phyloP scores from a whole-genome alignment of 2,113 vertebrate genomes.

The Saguinus imperator region DNA sequence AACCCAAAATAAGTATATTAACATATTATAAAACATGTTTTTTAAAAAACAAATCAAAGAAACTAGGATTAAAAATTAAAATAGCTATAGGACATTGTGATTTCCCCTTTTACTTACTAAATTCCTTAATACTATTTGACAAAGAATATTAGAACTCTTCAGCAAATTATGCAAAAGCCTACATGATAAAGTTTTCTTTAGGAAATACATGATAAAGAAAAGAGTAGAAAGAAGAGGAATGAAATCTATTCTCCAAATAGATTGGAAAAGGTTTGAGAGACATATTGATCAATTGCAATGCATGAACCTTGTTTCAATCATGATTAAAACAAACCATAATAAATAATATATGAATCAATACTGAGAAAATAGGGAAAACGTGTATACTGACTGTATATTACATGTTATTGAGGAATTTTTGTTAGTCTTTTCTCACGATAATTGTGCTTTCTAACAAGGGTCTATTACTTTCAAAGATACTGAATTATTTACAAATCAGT shows the following conservation, averaged over 20 bases:
- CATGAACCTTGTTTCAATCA: not conserved
- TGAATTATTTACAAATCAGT: not conserved
- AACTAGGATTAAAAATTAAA: slow-evolving; percentile 20
- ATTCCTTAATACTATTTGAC: not conserved
- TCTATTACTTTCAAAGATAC: not conserved
- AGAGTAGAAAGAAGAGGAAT: not conserved
- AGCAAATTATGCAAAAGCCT: not conserved
- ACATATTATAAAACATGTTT: not conserved
- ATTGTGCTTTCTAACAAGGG: not conserved
- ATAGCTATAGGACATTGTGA: not conserved
- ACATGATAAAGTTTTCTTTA: not conserved
- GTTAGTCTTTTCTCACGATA: not conserved
- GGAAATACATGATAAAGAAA: not conserved
- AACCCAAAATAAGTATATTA: not conserved
- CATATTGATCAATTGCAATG: not conserved
- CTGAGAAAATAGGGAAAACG: not conserved
- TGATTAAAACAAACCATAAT: not conserved
- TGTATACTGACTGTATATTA: not conserved
- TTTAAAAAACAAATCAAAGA: not conserved
- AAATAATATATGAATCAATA: not conserved
- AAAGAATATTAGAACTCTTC: not conserved
- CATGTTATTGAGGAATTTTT: not conserved
- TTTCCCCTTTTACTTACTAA: not conserved
- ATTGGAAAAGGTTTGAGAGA: not conserved
- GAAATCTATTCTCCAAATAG: not conserved